A percentile compares a stretch with the other conserved stretches of the same genome.
Conservation (phyloP, 53 echinoderm and acorn worm species). For the Paelopatides confundens region DNA sequence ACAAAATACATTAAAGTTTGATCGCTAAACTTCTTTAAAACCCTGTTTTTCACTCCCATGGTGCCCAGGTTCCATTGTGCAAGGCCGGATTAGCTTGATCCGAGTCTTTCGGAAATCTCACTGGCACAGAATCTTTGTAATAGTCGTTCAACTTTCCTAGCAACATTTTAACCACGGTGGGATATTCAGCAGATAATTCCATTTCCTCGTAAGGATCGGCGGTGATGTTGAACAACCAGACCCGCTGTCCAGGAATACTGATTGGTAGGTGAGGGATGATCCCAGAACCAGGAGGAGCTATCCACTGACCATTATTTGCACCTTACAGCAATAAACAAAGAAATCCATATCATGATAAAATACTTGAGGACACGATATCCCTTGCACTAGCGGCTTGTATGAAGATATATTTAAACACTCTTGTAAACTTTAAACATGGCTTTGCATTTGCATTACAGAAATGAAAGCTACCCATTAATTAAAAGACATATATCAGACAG, state of each 20-base stretch:
- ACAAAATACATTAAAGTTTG: neutral
- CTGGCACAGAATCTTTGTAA: conserved; percentile 61
- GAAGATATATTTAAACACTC: no score
- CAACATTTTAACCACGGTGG: conserved; percentile 50
- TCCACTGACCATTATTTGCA: conserved; percentile 66
- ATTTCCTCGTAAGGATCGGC: conserved; percentile 66
- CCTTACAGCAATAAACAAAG: no score
- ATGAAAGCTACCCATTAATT: no score
- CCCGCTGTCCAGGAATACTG: conserved; percentile 32
- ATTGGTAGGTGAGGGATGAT: conserved; percentile 13
- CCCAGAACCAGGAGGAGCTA: conserved; percentile 73
- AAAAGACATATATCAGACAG: no score
- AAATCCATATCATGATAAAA: neutral
- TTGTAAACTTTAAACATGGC: no score
- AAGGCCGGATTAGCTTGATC: conserved; percentile 47
- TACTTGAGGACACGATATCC: no score
- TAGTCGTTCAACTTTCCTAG: conserved; percentile 47
- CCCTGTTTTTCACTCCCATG: conserved; percentile 23
- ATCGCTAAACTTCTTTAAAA: neutral
- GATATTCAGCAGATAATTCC: conserved; percentile 56
- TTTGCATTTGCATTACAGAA: no score
- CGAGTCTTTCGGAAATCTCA: conserved; percentile 33
- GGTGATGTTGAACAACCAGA: conserved; percentile 90
- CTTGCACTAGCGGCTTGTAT: no score
- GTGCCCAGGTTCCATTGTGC: conserved; percentile 61